Base-by-base conservation (phyloP, 2,888 invertebrate genomes). In the Philaethria dido region DNA sequence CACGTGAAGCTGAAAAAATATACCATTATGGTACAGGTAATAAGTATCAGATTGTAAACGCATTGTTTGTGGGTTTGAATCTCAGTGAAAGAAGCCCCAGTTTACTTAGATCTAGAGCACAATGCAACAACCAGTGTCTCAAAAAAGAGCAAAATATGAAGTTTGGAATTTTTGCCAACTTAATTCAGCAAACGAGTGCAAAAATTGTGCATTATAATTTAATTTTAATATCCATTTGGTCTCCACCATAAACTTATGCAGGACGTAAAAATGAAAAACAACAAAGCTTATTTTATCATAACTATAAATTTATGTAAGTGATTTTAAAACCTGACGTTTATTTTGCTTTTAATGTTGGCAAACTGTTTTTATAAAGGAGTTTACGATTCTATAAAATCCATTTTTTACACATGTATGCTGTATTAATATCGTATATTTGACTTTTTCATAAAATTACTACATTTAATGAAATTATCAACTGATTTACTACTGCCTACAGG, bases 231-330 rank as follows among this genome's bases (percentile, higher is more conserved):
- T 29, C 16, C 52, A 39, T 39, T 13, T 13, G 39, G 39, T 39
- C 39, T 11, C 39, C 3, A 39, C 13, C 39, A 52, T 52, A 52
- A 52, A 52, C 52, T 52, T 52, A 52, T 52, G 29, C 52, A 29
- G 52, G 9, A 16, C 52, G 16, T 52, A 52, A 52, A 39, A 52
- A 52, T 52, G 52, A 52, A 52, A 33, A 52, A 52, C 16, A 16
- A 11, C 33, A n/a, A 33, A 52, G 29, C 52, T 52, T 52, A 29
- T 50, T 52, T 11, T 52, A 52, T 52, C 52, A 52, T 52, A 52
- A 11, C 29, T 16, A n/a, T 52, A 29, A 29, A 52, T 52, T 52
- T 52, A 52, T 52, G 29, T 33, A 52, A 52, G 52, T 52, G 29
- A 52, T 16, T 52, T 52, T 52, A 52, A 29, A 33, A 18, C 1